Evolutionary conservation across 2,888 invertebrate species (phyloP).

Genomic region (Phymatocera aterrima): DNA sequence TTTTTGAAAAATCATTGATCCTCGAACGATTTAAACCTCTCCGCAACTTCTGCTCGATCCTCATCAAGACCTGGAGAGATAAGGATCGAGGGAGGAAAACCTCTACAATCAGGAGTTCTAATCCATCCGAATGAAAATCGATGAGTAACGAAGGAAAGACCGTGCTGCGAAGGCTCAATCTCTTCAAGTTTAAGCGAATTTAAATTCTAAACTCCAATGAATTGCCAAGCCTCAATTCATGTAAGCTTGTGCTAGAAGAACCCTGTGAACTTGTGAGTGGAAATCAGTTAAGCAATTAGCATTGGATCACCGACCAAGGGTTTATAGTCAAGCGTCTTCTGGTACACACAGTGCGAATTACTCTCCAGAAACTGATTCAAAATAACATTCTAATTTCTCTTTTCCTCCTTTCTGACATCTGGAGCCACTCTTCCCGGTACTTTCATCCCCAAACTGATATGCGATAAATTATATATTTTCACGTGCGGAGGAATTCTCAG

Average conservation of each 20-base stretch:
- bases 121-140: neutral
- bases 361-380: no score
- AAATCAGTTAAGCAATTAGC: neutral
- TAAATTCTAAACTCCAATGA: constrained; percentile 3
- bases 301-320: neutral
- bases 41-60: neutral
- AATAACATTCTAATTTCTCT: no score
- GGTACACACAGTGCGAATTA: no score
- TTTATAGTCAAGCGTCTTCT: no score
- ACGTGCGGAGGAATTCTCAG: no score
- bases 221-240: neutral
- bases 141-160: neutral
- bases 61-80: neutral
- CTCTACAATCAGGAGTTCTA: neutral
- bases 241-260: constrained; percentile 1
- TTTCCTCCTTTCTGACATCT: no score
- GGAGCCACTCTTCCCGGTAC: no score
- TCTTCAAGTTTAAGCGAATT: neutral
- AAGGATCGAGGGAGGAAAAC: neutral
- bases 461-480: no score
- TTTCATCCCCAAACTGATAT: no score
- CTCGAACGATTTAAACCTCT: neutral
- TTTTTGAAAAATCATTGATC: neutral
- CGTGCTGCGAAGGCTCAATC: neutral
- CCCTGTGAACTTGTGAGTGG: neutral